Conservation (phyloP, 1,140 invertebrate genomes). For the Dryas iulia region DNA sequence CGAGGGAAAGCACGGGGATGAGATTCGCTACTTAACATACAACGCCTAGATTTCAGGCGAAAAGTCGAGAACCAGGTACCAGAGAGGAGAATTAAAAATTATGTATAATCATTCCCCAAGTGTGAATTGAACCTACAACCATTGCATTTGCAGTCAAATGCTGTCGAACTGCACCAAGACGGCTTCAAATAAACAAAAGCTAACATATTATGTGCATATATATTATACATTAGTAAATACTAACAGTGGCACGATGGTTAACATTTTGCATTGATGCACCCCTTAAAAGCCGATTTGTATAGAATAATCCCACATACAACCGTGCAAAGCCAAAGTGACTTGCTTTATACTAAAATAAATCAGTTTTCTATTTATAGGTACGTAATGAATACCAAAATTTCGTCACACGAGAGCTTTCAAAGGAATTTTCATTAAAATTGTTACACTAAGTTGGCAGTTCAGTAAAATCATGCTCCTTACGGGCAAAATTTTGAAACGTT, state of each 20-base stretch:
- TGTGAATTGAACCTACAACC: too few relatives aligned
- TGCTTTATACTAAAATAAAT: neutral
- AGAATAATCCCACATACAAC: neutral
- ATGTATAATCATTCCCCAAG: too few relatives aligned
- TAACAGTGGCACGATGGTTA: neutral
- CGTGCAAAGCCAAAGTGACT: neutral
- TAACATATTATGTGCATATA: too few relatives aligned
- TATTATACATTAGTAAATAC: neutral
- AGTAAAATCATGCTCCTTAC: neutral
- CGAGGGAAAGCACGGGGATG: too few relatives aligned
- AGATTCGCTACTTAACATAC: too few relatives aligned
- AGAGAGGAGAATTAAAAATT: too few relatives aligned
- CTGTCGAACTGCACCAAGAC: too few relatives aligned
- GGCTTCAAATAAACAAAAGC: too few relatives aligned
- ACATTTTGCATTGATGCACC: neutral
- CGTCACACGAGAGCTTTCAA: neutral
- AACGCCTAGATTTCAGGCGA: too few relatives aligned
- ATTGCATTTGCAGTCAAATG: too few relatives aligned
- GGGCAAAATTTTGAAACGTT: neutral
- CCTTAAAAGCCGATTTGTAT: neutral
- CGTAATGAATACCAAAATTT: neutral
- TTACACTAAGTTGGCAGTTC: neutral
- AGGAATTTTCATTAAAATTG: constrained; percentile 3
- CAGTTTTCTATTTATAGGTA: neutral
- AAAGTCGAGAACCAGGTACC: too few relatives aligned